A percentile compares a stretch with the other conserved stretches of the same genome.
These are phyloP conservation scores for Corythucha ciliata DNA, from an alignment of 2,888 invertebrate species.

Conservation along the genomic window DNA sequence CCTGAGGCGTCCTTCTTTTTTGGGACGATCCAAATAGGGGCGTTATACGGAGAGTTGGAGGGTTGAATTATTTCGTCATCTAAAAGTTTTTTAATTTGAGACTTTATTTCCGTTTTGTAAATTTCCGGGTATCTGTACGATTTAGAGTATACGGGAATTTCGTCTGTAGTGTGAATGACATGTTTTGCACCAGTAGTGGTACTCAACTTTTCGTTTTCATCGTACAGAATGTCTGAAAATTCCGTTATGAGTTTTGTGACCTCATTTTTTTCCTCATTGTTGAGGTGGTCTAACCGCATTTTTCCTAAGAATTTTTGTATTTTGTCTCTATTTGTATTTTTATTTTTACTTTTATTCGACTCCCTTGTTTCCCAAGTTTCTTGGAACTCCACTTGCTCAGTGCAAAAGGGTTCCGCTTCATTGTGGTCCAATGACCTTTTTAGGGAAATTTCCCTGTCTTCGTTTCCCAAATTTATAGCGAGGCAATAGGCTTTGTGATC, in stretches of 20 bases:
- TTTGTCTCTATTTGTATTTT: constrained; percentile 21
- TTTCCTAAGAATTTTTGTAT: constrained; percentile 17
- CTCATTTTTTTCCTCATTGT: constrained; percentile 34
- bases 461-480: too few relatives aligned
- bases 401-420: too few relatives aligned
- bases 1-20: not conserved
- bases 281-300: constrained; percentile 29
- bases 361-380: too few relatives aligned
- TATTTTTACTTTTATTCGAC: too few relatives aligned
- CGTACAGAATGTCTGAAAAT: constrained; percentile 38
- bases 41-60: constrained; percentile 37
- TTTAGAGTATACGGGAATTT: constrained; percentile 38
- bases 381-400: too few relatives aligned
- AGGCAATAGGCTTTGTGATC: too few relatives aligned
- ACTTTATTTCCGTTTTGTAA: constrained; percentile 38
- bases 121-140: constrained; percentile 39
- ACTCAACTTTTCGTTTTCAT: constrained; percentile 36
- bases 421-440: too few relatives aligned
- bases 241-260: constrained; percentile 33
- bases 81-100: not conserved
- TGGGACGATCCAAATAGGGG: not conserved
- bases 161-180: constrained; percentile 36
- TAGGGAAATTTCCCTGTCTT: too few relatives aligned
- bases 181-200: constrained; percentile 38
- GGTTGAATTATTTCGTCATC: not conserved